Evolutionary conservation across 2,113 vertebrate genomes (phyloP), one percentile per base, ranked within the genome.

Genomic region (Hoplias malabaricus): DNA sequence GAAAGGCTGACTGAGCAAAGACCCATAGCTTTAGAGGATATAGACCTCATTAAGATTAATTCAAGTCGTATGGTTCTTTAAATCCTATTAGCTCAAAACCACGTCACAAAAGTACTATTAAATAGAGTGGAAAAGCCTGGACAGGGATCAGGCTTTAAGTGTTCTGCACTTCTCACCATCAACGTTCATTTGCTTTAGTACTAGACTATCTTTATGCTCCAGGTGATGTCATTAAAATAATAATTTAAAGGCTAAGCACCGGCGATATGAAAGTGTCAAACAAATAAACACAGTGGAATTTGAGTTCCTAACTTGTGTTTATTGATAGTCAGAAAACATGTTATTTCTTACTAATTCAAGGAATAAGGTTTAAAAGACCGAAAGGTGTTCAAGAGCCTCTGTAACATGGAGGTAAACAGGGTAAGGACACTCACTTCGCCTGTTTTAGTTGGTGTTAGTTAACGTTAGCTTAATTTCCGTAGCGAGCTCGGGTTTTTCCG

Each of bases 21-120:
- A 27, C 23, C 38, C 40, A 38, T 40, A 43, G 50, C 46, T 53
- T 57, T 59, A 46, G 23, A 54, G 53, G 42, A 67, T 31, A 27
- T 59, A 33, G 40, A 50, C 63, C 48, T 68, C 38, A 61, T 69
- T 80, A 80, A 74, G 42, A 63, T 69, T 59, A 72, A 75, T 48
- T 74, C 27, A 61, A 59, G 53, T 8, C 23, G 14, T 69, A 27
- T 31, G 53, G 38, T 61, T 23, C 66, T 57, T 59, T 61, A 75
- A 74, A 80, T 74, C 65, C 71, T 61, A 38, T 68, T 54, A 74
- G 65, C 50, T 75, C 29, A 61, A 63, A 29, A 23, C 10, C 63
- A 59, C 11, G 21, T 75, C 59, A 65, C 59, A 75, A 48, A 68
- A 4, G 40, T 19, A 34, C 5, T 10, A 14, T 61, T 73, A 73